Evolutionary conservation across 2,113 vertebrate species (phyloP).

Genomic region (Paratilapia polleni): DNA sequence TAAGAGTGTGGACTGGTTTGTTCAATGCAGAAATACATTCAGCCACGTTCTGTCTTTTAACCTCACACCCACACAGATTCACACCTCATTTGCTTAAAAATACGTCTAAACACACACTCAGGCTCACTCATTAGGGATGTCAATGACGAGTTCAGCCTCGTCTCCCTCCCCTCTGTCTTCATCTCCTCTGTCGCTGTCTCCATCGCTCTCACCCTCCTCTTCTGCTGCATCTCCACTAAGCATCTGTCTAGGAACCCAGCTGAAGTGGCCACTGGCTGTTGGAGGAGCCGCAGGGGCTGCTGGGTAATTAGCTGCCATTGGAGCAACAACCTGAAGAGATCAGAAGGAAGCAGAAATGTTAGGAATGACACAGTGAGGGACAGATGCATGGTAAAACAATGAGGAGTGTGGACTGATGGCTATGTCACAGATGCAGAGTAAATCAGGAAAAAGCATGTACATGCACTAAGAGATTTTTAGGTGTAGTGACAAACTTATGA

Average conservation of each 20-base stretch:
- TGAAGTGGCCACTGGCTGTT: constrained; percentile 76
- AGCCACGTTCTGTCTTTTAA: neutral
- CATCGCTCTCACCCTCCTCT: constrained; percentile 82
- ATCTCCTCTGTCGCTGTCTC: constrained; percentile 81
- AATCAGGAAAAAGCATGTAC: constrained; percentile 14
- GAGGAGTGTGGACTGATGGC: constrained; percentile 1
- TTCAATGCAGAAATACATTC: neutral
- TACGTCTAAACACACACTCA: constrained; percentile 20
- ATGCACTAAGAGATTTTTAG: neutral
- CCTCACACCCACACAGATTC: neutral
- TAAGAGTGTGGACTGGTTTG: neutral
- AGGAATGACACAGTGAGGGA: neutral
- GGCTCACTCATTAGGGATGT: constrained; percentile 84
- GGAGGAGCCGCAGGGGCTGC: constrained; percentile 63
- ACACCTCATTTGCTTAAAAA: constrained; percentile 21
- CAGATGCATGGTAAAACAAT: neutral
- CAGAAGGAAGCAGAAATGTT: neutral
- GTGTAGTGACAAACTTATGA: neutral
- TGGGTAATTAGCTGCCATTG: constrained; percentile 78
- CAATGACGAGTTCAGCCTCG: constrained; percentile 84
- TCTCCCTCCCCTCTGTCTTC: constrained; percentile 84
- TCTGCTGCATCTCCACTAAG: constrained; percentile 83
- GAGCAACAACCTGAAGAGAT: constrained; percentile 73
- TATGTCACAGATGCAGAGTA: neutral
- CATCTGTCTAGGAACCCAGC: constrained; percentile 86